Base-by-base conservation (phyloP, 2,113 vertebrate species). In the Alosa alosa region DNA sequence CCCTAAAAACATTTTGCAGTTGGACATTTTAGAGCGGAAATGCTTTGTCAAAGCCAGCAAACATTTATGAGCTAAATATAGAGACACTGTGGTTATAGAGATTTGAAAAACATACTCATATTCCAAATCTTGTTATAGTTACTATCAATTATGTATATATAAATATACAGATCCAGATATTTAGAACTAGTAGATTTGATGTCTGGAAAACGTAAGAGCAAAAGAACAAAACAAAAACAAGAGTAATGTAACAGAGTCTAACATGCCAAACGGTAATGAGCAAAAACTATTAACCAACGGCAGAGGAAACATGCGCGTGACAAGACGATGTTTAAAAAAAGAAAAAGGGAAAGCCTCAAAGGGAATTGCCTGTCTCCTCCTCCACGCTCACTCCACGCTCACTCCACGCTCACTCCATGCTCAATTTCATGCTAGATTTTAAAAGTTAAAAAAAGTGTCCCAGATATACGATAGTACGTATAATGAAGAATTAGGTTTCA, bases 401-500 rank as follows among this genome's bases (percentile, higher is more conserved):
- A 81, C 20, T 82, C 83, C 5, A 36, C 52, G 84, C 72, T 39
- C 36, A 81, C 20, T 82, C 83, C 18, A 82, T 82, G 10, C 86
- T 86, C 60, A 25, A 52, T 91, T 86, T 91, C 88, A 91, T 91
- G 88, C 88, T 89, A 89, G 88, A 89, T 88, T 90, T 89, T 90
- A 46, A 93, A 92, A 88, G 93, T 55, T 18, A 78, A 36, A 52
- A 68, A 68, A 15, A 41, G 57, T 39, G 78, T 57, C 86, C 57
- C 49, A 92, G 95, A 95, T 94, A 96, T 96, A 93, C 95, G 95
- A 96, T 96, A 95, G 92, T 94, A 93, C 94, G 92, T 93, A 94
- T 96, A 96, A 96, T 96, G 94, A 96, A 95, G 95, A 95, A 97
- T 97, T 97, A 96, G 96, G 94, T 96, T 96, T 95, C 95, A 95